phyloP scores from a whole-genome alignment of 2,797 vertebrate species.

The Sparidentex hasta region DNA sequence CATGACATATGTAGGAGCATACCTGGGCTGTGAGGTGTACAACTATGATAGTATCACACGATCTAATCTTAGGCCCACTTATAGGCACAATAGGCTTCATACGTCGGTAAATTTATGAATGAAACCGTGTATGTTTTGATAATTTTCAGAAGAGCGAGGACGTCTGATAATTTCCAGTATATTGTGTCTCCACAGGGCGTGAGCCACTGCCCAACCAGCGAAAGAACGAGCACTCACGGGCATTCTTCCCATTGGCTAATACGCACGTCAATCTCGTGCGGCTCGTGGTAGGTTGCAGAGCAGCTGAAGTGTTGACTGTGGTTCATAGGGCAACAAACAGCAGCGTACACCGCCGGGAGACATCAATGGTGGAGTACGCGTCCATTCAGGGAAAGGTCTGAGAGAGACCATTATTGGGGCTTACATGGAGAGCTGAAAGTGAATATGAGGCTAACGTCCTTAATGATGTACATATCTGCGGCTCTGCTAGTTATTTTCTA shows the following conservation, averaged over 20 bases:
- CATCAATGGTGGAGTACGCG: slow-evolving; percentile 78
- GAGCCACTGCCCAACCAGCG: slow-evolving; percentile 26
- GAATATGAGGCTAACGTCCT: slow-evolving; percentile 81
- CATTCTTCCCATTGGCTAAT: slow-evolving; percentile 59
- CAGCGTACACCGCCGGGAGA: slow-evolving; percentile 66
- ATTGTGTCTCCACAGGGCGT: not conserved
- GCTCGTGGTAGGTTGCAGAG: slow-evolving; percentile 69
- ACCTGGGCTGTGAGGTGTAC: not conserved
- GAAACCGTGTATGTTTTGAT: slow-evolving; percentile 9
- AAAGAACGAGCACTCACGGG: accelerated
- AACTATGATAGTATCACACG: not conserved
- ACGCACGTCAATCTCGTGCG: not conserved
- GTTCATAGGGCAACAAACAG: slow-evolving; percentile 74
- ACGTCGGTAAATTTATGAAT: slow-evolving; percentile 30
- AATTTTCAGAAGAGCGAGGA: slow-evolving; percentile 6
- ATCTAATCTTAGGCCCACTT: not conserved
- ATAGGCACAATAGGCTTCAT: not conserved
- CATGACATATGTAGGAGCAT: not conserved
- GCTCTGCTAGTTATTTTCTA: slow-evolving; percentile 78
- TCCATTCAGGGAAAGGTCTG: slow-evolving; percentile 81
- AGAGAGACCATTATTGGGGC: slow-evolving; percentile 76
- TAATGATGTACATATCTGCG: slow-evolving; percentile 85
- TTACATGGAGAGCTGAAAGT: slow-evolving; percentile 86
- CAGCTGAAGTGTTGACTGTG: slow-evolving; percentile 65
- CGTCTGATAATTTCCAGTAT: slow-evolving; percentile 18